These are phyloP conservation scores for Axinella damicornis DNA, from an alignment of 37 sponge, comb jelly and placozoan genomes.

Conservation along the genomic window DNA sequence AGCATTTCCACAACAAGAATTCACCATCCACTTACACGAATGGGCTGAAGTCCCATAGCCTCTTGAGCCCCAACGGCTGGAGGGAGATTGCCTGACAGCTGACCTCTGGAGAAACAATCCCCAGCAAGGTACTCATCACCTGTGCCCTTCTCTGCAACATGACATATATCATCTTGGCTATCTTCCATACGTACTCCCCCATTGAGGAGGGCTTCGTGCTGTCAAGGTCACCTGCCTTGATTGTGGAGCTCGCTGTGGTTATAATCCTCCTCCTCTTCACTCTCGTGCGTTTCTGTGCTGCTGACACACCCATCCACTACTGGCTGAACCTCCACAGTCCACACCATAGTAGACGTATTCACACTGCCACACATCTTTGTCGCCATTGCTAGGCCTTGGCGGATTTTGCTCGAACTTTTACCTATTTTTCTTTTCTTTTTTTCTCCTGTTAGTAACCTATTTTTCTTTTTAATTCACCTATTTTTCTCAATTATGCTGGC, in stretches of 20 bases:
- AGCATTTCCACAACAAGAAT: no score
- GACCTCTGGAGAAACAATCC: slow-evolving; percentile 20
- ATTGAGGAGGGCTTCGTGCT: slow-evolving; percentile 7
- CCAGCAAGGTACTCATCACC: slow-evolving; percentile 30
- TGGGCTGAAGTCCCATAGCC: not conserved
- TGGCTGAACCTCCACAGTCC: slow-evolving; percentile 68
- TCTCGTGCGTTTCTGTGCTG: slow-evolving; percentile 44
- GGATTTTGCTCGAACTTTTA: no score
- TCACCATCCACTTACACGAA: not conserved
- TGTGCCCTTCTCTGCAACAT: slow-evolving; percentile 20
- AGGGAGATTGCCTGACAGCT: not conserved
- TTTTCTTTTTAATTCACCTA: no score
- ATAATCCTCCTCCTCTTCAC: slow-evolving; percentile 32
- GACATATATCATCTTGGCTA: slow-evolving; percentile 1
- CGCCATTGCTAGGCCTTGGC: no score
- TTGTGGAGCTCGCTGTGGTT: slow-evolving; percentile 43
- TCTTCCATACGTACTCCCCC: slow-evolving; percentile 19
- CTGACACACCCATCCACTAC: slow-evolving; percentile 22
- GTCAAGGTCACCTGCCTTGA: not conserved
- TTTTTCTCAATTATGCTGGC: no score
- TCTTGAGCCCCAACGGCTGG: not conserved
- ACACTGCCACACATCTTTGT: slow-evolving; percentile 75
- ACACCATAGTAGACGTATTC: slow-evolving; percentile 73
- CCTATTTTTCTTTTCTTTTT: no score
- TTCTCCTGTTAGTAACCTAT: no score